Evolutionary conservation across 2,113 vertebrate species (phyloP).

Genomic region (Hypanus sabinus): DNA sequence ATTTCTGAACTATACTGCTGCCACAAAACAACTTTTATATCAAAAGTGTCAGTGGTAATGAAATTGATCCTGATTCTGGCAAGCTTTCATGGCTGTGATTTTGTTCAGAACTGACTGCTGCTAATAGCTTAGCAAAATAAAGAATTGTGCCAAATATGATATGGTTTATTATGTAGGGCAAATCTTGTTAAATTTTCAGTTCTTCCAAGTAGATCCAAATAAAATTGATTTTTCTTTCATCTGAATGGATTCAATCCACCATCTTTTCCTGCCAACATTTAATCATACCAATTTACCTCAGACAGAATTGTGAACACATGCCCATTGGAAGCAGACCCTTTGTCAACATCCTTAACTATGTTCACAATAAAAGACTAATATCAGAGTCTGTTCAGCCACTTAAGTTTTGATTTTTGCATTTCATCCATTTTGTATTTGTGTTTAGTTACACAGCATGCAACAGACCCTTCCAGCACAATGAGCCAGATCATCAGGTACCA

Average conservation of each 20-base stretch:
- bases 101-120: too few relatives aligned
- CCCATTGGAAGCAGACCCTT: neutral
- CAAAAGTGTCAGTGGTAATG: too few relatives aligned
- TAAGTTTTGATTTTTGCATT: neutral
- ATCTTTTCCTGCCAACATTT: neutral
- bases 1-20: too few relatives aligned
- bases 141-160: neutral
- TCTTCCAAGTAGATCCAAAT: neutral
- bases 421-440: neutral
- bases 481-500: too few relatives aligned
- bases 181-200: neutral
- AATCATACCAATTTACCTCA: neutral
- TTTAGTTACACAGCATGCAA: too few relatives aligned
- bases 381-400: neutral
- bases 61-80: too few relatives aligned
- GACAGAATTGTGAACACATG: neutral
- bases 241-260: neutral
- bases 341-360: neutral
- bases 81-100: too few relatives aligned
- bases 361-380: neutral
- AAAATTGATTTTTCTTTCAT: neutral
- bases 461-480: too few relatives aligned
- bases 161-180: neutral
- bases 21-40: too few relatives aligned
- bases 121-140: too few relatives aligned